Evolutionary conservation across 2,797 vertebrate genomes (phyloP), one percentile per base, ranked within the genome.

Genomic region (Kryptolebias ocellatus): DNA sequence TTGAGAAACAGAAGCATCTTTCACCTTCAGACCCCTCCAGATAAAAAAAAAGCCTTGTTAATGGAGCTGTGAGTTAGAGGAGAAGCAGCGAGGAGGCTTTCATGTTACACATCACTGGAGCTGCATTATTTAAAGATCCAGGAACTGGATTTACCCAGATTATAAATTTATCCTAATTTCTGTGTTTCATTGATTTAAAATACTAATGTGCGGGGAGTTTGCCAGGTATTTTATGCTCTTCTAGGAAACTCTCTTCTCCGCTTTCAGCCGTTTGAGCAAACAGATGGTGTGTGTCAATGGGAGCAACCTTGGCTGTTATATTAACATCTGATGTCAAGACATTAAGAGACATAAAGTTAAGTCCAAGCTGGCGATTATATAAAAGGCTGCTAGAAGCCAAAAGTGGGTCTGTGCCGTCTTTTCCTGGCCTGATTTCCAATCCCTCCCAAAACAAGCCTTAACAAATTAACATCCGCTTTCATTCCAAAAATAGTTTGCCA

Each of bases 381-480:
- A 87, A 87, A 73, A 18, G 62, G 66, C 79, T 66, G 67, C 77
- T 76, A 64, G 69, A 79, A 90, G 85, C 84, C 76, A 74, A 88
- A 71, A 83, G 66, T 71, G 75, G 70, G 69, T 78, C 76, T 15
- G 61, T 74, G 74, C 70, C 66, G 20, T 74, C 27, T 58, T 67
- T 83, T 80, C 83, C 70, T 90, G 86, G 79, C 81, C 76, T 80
- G 77, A 87, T 89, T 90, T 90, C 74, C 83, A 85, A 63, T 75
- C 75, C 67, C 72, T 82, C 73, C 60, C 67, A 89, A 85, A 86
- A 91, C 31, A 93, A 90, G 72, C 71, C 87, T 81, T 53, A 3
- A 60, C 88, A 91, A 94, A 91, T 92, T 79, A 90, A 92, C 90
- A 90, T 90, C 91, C 85, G 83, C 86, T 87, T 72, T 89, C 91